A percentile compares a stretch with the other conserved stretches of the same genome.
phyloP scores from a whole-genome alignment of 1,140 invertebrate genomes.

The Pomacea maculata region DNA sequence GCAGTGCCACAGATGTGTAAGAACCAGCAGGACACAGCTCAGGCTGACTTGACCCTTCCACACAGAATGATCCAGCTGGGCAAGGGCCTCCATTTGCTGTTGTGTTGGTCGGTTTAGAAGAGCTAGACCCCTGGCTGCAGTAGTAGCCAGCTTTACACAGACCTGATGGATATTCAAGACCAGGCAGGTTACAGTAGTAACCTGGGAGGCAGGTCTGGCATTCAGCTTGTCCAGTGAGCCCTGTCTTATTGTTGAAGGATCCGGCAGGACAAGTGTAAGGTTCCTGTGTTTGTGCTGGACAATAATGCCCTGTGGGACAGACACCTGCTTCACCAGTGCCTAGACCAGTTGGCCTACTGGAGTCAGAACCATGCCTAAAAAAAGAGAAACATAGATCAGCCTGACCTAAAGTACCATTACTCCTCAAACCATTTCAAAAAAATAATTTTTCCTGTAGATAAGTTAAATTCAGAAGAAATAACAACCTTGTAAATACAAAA shows the following conservation, averaged over 20 bases:
- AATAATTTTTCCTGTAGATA: too few species aligned
- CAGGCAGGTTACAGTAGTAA: constrained; percentile 54
- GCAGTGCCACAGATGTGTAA: constrained; percentile 42
- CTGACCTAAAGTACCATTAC: too few species aligned
- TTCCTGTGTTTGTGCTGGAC: constrained; percentile 50
- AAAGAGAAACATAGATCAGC: constrained; percentile 6
- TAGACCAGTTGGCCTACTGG: constrained; percentile 38
- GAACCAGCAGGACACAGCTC: constrained; percentile 48
- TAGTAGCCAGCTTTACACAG: constrained; percentile 56
- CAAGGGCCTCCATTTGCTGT: constrained; percentile 55
- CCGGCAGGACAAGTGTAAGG: constrained; percentile 54
- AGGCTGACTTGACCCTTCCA: constrained; percentile 46
- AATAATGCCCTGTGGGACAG: constrained; percentile 58
- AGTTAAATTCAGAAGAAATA: too few species aligned
- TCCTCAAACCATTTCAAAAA: too few species aligned
- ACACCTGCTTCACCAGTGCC: constrained; percentile 51
- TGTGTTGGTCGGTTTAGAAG: constrained; percentile 42
- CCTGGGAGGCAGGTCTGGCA: constrained; percentile 55
- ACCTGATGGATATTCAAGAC: constrained; percentile 44
- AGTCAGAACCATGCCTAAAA: constrained; percentile 51
- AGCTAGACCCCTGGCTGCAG: constrained; percentile 51
- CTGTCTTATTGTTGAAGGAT: constrained; percentile 58
- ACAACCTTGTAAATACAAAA: too few species aligned
- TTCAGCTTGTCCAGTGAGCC: constrained; percentile 35
- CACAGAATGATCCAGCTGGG: constrained; percentile 55